A percentile compares a stretch with the other conserved stretches of the same genome.
Conservation (phyloP, 2,888 invertebrate species). For the Norana najaformis region DNA sequence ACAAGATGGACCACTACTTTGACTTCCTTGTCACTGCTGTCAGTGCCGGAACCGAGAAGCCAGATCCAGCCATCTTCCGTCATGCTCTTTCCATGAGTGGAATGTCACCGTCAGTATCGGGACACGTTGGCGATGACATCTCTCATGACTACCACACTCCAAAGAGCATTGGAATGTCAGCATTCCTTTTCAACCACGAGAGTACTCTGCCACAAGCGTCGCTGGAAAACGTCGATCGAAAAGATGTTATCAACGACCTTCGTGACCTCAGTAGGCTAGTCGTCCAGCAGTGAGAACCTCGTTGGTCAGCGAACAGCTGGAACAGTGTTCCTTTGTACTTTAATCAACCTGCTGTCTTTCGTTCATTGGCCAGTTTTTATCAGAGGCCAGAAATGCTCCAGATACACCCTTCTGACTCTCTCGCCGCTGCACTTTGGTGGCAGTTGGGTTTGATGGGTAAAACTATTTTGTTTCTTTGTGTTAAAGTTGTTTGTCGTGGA, state of each 20-base stretch:
- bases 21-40: constrained; percentile 81
- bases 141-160: constrained; percentile 80
- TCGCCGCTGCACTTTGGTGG: not conserved
- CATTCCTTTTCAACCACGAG: constrained; percentile 61
- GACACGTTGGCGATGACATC: constrained; percentile 82
- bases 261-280: not conserved
- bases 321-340: not conserved
- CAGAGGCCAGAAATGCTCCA: not conserved
- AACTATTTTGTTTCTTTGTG: not conserved
- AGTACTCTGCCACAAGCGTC: not conserved
- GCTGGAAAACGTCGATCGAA: not conserved
- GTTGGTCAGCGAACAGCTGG: not conserved
- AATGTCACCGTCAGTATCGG: constrained; percentile 68
- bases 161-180: constrained; percentile 75
- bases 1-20: constrained; percentile 74
- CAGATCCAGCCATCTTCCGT: constrained; percentile 74
- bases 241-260: constrained; percentile 25
- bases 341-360: not conserved
- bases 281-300: not conserved
- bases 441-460: not conserved
- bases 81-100: constrained; percentile 68
- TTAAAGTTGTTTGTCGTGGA: not conserved
- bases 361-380: not conserved
- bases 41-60: constrained; percentile 75
- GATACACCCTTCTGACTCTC: not conserved